Percentiles rank a stretch among this genome's conserved stretches.
These are phyloP conservation scores for Mycteria americana DNA, from an alignment of 2,797 vertebrate species.

Conservation along the genomic window DNA sequence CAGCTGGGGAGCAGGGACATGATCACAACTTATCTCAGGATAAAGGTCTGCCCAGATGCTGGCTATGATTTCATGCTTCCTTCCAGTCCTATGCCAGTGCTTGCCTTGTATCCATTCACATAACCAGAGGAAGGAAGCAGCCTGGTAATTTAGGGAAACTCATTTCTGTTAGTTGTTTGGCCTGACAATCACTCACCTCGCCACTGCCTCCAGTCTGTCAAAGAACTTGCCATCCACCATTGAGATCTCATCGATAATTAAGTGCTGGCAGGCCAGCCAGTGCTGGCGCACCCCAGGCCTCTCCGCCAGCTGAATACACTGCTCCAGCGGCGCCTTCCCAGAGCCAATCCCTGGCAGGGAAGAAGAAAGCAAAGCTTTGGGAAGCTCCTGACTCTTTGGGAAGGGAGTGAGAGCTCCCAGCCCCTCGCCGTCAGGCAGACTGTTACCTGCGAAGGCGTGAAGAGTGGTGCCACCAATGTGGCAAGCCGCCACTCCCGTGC, in stretches of 20 bases:
- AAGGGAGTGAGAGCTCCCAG: not conserved
- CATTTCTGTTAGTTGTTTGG: not conserved
- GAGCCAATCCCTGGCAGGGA: conserved; percentile 86
- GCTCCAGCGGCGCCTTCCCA: conserved; percentile 87
- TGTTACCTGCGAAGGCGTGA: conserved; percentile 90
- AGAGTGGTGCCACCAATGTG: conserved; percentile 94
- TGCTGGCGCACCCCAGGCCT: conserved; percentile 86
- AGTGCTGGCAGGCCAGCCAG: conserved; percentile 89
- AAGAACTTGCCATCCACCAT: conserved; percentile 97
- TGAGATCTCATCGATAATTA: conserved; percentile 95
- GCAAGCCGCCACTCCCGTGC: conserved; percentile 94
- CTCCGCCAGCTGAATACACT: conserved; percentile 91
- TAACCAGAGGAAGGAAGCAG: not conserved
- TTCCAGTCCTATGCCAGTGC: not conserved
- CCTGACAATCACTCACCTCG: conserved; percentile 77
- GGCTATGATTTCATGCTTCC: not conserved
- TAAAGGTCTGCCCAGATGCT: not conserved
- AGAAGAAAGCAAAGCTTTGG: not conserved
- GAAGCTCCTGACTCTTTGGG: not conserved
- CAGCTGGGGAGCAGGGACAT: not conserved
- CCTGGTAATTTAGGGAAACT: not conserved
- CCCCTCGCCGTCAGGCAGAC: not conserved
- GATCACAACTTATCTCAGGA: not conserved
- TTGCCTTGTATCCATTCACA: not conserved
- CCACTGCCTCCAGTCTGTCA: conserved; percentile 92